Percentiles rank a stretch among this genome's conserved stretches.
These are phyloP conservation scores for Neoniphon sammara DNA, from an alignment of 2,797 vertebrate genomes.

Conservation along the genomic window DNA sequence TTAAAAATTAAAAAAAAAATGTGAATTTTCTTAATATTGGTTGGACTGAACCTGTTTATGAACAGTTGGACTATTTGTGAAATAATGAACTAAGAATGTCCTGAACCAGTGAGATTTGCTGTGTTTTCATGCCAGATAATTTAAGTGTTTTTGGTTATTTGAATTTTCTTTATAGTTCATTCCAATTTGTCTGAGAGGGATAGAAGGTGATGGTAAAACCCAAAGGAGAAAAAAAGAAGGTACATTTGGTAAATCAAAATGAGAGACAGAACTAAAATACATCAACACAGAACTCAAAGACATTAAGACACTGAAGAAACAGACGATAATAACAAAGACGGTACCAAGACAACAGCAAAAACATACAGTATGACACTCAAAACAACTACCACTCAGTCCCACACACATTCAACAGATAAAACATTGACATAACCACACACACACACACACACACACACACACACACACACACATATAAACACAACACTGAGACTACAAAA, in stretches of 20 bases:
- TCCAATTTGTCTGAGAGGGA: slow-evolving; percentile 41
- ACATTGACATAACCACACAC: slow-evolving; percentile 17
- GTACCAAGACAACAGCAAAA: slow-evolving; percentile 39
- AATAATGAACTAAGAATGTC: slow-evolving; percentile 17
- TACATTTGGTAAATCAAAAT: slow-evolving; percentile 61
- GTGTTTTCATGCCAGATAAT: slow-evolving; percentile 4
- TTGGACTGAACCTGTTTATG: background rate
- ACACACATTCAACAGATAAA: slow-evolving; percentile 25
- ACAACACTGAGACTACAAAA: slow-evolving; percentile 47
- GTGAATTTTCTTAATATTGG: background rate
- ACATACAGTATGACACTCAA: slow-evolving; percentile 15
- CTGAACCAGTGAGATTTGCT: slow-evolving; percentile 43
- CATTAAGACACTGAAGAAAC: slow-evolving; percentile 10
- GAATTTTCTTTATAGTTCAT: slow-evolving; percentile 8
- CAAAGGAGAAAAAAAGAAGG: slow-evolving; percentile 57
- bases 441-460: slow-evolving; percentile 23
- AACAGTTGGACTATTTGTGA: background rate
- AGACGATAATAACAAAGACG: slow-evolving; percentile 31
- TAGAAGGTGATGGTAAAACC: slow-evolving; percentile 39
- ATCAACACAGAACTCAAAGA: slow-evolving; percentile 47
- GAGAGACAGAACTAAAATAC: slow-evolving; percentile 48
- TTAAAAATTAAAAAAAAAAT: background rate
- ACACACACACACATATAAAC: slow-evolving; percentile 19
- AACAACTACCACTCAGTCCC: slow-evolving; percentile 40
- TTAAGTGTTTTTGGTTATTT: slow-evolving; percentile 14